Evolutionary conservation across 1,140 invertebrate species (phyloP).

Genomic region (Sycophaga agraensis): DNA sequence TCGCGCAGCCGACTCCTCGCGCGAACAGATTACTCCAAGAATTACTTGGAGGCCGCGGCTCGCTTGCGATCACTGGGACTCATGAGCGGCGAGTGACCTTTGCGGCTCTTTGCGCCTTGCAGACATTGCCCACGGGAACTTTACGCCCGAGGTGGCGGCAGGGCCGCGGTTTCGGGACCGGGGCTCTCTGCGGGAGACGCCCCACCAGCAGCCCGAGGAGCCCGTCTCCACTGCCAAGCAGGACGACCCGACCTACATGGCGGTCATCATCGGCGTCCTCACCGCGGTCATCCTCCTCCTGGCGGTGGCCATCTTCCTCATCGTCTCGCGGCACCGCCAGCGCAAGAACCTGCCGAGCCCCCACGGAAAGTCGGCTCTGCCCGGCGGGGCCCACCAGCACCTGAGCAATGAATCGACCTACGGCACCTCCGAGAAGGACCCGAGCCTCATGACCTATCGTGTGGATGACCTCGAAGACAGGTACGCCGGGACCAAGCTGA

Average conservation of each 20-base stretch:
- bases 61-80: too few relatives aligned
- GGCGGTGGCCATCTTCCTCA: constrained; percentile 63
- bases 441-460: constrained; percentile 54
- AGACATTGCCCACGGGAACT: constrained; percentile 60
- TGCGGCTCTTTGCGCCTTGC: too few relatives aligned
- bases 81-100: too few relatives aligned
- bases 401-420: constrained; percentile 53
- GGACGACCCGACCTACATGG: constrained; percentile 64
- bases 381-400: constrained; percentile 53
- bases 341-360: constrained; percentile 61
- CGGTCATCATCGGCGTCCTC: constrained; percentile 67
- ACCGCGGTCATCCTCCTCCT: constrained; percentile 66
- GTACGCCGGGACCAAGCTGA: constrained; percentile 52
- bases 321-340: constrained; percentile 62
- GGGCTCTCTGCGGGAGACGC: constrained; percentile 47
- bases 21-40: too few relatives aligned
- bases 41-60: too few relatives aligned
- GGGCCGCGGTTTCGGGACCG: constrained; percentile 56
- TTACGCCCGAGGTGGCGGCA: constrained; percentile 52
- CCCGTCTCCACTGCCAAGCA: constrained; percentile 55
- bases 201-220: constrained; percentile 44
- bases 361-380: constrained; percentile 51
- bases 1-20: too few relatives aligned
- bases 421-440: constrained; percentile 55
- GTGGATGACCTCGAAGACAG: constrained; percentile 56